Percentiles rank a stretch among this genome's conserved stretches.
phyloP scores from a whole-genome alignment of 2,113 vertebrate species.

The Propithecus coquereli region DNA sequence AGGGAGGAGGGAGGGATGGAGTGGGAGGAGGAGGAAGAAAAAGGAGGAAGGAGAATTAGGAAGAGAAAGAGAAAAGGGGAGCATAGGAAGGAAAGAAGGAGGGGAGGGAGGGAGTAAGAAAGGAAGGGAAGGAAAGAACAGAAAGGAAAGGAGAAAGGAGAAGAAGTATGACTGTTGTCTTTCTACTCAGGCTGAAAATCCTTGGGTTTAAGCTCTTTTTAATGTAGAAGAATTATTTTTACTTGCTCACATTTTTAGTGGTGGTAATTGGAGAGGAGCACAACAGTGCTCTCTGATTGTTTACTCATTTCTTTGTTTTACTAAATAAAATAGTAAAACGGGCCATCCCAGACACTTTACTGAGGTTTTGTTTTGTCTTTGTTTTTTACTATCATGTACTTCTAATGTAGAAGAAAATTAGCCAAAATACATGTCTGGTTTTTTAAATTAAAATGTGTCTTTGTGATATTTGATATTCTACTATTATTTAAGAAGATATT shows the following conservation, averaged over 20 bases:
- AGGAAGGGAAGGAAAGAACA: neutral
- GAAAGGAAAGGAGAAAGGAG: neutral
- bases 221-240: neutral
- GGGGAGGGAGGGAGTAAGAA: too few species aligned
- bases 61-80: neutral
- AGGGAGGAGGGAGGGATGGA: neutral
- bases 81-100: neutral
- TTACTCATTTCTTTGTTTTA: neutral
- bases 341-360: neutral
- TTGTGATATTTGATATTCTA: neutral
- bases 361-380: neutral
- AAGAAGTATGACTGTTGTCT: fast-evolving
- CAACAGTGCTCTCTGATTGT: neutral
- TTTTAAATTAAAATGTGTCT: neutral
- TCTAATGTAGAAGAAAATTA: neutral
- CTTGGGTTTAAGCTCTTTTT: neutral
- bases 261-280: neutral
- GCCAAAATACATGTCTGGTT: neutral
- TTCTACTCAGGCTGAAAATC: neutral
- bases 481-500: neutral
- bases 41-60: neutral
- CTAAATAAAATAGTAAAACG: neutral
- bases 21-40: neutral
- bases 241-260: neutral
- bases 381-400: neutral